Evolutionary conservation across 2,113 vertebrate genomes (phyloP), one percentile per base, ranked within the genome.

Genomic region (Dryoscopus gambensis): DNA sequence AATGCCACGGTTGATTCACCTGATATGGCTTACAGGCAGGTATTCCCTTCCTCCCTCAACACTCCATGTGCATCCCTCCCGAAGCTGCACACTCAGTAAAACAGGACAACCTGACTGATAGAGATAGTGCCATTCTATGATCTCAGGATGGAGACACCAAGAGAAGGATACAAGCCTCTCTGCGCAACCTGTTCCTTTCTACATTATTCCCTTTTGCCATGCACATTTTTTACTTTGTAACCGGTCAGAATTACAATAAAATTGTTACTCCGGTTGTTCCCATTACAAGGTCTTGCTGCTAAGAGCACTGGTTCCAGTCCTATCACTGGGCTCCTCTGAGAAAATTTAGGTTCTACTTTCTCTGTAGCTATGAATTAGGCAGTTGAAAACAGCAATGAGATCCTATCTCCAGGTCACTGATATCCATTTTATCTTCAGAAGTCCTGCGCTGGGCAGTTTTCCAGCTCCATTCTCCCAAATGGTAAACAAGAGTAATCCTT

Each of bases 11-110:
- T 99, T 99, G 98, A 99, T 99, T 99, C 98, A 98, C 98, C 98
- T 99, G 99, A 99, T 99, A 99, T 99, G 99, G 99, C 98, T 99
- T 98, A 98, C 98, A 99, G 98, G 99, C 98, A 98, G 98, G 98
- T 99, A 98, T 99, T 98, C 98, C 99, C 98, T 99, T 99, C 99
- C 98, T 99, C 99, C 99, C 98, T 99, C 98, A 99, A 98, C 96
- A 97, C 89, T 99, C 99, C 98, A 98, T 97, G 98, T 98, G 98
- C 94, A 97, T 99, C 98, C 98, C 98, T 99, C 98, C 99, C 98
- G 97, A 99, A 98, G 98, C 98, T 97, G 98, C 53, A 92, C 98
- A 97, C 98, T 99, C 98, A 98, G 98, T 98, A 97, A 98, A 98
- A 98, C 98, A 98, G 98, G 99, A 99, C 92, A 77, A 97, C 96